Evolutionary conservation across 2,888 invertebrate species (phyloP), one percentile per base, ranked within the genome.

Genomic region (Microchrysa polita): DNA sequence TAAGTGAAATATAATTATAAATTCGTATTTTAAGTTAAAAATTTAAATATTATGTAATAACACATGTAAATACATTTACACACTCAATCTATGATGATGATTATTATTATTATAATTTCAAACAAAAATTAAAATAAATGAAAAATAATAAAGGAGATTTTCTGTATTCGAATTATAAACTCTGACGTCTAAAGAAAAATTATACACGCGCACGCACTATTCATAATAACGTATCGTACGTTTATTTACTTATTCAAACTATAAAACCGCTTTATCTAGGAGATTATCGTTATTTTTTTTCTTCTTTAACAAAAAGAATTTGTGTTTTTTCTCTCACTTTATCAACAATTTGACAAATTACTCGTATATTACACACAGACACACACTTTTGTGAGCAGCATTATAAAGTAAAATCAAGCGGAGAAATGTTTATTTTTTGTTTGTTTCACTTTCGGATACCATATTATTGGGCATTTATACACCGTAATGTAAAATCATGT

Each of bases 31-130:
- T 44, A 44, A 48, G 48, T 48, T 7, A 48, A n/a, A 48, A 65
- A 44, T 20, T 20, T 22, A 44, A 65, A 18, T 2, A 44, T 65
- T 22, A 65, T 16, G 12, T 9, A 61, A 34, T 23, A n/a, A 5
- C 34, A 34, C 34, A n/a, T 65, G 65, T 65, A 65, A 14, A 65
- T 65, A 65, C 27, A 14, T 60, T 65, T 44, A 65, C 61, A 34
- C 61, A 61, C 40, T 40, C 34, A 61, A 34, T 34, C 61, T 22
- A 40, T 34, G 5, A 57, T 2, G 5, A 57, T 16, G 5, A 57
- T 18, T 57, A 42, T 42, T n/a, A n/a, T 34, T 34, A 34, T 34
- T 34, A 34, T 7, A 34, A 59, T 5, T n/a, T n/a, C 22, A 57
- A 57, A 57, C 57, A 27, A 59, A 23, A 59, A 59, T 23, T 22